A percentile compares a stretch with the other conserved stretches of the same genome.
These are phyloP conservation scores for Mya arenaria DNA, from an alignment of 1,140 invertebrate species.

Conservation along the genomic window DNA sequence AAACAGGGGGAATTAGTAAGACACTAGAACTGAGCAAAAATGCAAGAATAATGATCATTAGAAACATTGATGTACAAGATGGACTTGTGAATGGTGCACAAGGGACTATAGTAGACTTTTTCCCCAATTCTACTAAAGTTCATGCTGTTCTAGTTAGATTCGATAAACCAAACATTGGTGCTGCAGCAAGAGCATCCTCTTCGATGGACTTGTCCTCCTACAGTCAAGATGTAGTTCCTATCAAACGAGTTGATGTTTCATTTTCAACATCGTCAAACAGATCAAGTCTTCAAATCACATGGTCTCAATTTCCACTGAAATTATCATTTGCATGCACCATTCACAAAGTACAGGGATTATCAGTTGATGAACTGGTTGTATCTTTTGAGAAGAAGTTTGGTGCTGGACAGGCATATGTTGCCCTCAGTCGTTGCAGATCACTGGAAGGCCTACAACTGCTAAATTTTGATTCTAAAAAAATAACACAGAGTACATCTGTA, in stretches of 20 bases:
- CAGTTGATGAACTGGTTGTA: conserved; percentile 26
- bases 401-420: conserved; percentile 30
- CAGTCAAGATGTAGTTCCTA: conserved; percentile 11
- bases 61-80: conserved; percentile 47
- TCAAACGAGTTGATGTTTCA: conserved; percentile 29
- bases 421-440: conserved; percentile 36
- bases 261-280: conserved; percentile 24
- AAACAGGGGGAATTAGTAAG: conserved; percentile 38
- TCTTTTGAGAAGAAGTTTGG: not conserved
- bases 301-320: conserved; percentile 34
- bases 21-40: conserved; percentile 14
- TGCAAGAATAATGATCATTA: conserved; percentile 45
- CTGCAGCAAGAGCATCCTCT: conserved; percentile 18
- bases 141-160: conserved; percentile 42
- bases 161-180: conserved; percentile 23
- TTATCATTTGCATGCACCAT: conserved; percentile 30
- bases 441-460: conserved; percentile 28
- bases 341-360: conserved; percentile 32
- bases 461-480: conserved; percentile 30
- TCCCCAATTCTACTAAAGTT: conserved; percentile 2
- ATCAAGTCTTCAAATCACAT: conserved; percentile 25
- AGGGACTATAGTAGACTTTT: conserved; percentile 13
- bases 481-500: conserved; percentile 5
- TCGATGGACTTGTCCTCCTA: conserved; percentile 3
- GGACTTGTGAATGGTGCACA: conserved; percentile 46